Evolutionary conservation across 2,797 vertebrate species (phyloP).

Genomic region (Fringilla coelebs): DNA sequence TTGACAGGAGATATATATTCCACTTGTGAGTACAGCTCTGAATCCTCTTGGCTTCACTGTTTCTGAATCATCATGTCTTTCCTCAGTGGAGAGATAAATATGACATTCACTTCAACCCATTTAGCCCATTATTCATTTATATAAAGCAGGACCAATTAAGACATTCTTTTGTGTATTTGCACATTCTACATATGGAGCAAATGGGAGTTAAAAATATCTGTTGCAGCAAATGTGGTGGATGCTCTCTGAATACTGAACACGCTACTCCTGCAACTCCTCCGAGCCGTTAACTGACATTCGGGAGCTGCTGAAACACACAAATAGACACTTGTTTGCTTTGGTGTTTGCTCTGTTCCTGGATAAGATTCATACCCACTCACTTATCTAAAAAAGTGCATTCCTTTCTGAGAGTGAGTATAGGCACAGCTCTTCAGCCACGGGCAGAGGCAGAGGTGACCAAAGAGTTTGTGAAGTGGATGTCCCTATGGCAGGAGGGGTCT

Average conservation of each 20-base stretch:
- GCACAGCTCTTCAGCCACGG: background rate
- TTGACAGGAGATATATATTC: constrained; percentile 75
- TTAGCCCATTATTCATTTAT: constrained; percentile 79
- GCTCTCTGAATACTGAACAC: constrained; percentile 61
- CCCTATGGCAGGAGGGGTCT: background rate
- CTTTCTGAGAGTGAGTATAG: background rate
- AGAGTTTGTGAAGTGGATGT: background rate
- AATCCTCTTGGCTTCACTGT: constrained; percentile 68
- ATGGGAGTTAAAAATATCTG: constrained; percentile 77
- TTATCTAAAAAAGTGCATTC: background rate
- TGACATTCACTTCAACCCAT: constrained; percentile 76
- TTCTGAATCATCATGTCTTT: constrained; percentile 76
- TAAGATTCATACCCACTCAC: background rate
- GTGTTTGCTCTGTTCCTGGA: background rate
- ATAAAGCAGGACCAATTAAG: constrained; percentile 78
- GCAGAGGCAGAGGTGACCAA: background rate
- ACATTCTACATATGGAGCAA: constrained; percentile 71
- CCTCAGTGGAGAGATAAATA: constrained; percentile 77
- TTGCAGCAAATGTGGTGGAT: constrained; percentile 68
- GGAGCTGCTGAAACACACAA: constrained; percentile 13
- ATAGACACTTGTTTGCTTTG: constrained; percentile 38
- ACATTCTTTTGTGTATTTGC: constrained; percentile 76
- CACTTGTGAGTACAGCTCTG: constrained; percentile 63
- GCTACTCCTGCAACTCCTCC: constrained; percentile 2
- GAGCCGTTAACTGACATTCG: constrained; percentile 10